Conservation (phyloP, 2,113 vertebrate genomes). For the Mustelus asterias region DNA sequence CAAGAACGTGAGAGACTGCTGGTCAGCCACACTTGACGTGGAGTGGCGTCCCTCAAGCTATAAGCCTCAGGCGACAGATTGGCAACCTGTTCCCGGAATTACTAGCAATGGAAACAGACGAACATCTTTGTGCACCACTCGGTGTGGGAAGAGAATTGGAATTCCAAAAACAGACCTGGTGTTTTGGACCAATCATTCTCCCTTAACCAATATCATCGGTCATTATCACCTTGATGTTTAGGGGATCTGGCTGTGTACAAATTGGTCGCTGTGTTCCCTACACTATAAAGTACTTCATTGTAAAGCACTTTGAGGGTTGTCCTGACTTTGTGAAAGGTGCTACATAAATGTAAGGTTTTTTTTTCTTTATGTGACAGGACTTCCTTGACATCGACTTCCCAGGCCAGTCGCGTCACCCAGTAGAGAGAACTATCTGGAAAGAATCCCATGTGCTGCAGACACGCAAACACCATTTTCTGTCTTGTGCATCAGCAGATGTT, state of each 20-base stretch:
- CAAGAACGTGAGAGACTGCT: too few relatives aligned
- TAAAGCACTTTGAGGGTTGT: background rate
- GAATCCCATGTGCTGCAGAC: background rate
- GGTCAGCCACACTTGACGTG: too few relatives aligned
- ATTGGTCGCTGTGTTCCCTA: background rate
- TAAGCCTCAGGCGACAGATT: too few relatives aligned
- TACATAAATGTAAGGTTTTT: background rate
- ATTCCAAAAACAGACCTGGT: background rate
- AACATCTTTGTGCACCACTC: too few relatives aligned
- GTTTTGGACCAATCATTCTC: background rate
- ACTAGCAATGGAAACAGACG: too few relatives aligned
- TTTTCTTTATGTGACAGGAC: background rate
- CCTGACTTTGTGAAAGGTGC: background rate
- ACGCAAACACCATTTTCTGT: background rate
- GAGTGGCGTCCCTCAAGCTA: too few relatives aligned
- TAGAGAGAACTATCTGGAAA: background rate
- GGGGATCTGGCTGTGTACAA: background rate
- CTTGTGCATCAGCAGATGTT: background rate
- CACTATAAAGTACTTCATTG: background rate
- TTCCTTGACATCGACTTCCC: background rate
- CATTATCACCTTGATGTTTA: background rate
- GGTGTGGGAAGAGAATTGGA: too few relatives aligned
- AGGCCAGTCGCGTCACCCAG: background rate
- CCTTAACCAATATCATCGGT: background rate
- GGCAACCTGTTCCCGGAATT: too few relatives aligned